A percentile compares a stretch with the other conserved stretches of the same genome.
These are phyloP conservation scores for Cantharis rufa DNA, from an alignment of 2,888 invertebrate species.

Conservation along the genomic window DNA sequence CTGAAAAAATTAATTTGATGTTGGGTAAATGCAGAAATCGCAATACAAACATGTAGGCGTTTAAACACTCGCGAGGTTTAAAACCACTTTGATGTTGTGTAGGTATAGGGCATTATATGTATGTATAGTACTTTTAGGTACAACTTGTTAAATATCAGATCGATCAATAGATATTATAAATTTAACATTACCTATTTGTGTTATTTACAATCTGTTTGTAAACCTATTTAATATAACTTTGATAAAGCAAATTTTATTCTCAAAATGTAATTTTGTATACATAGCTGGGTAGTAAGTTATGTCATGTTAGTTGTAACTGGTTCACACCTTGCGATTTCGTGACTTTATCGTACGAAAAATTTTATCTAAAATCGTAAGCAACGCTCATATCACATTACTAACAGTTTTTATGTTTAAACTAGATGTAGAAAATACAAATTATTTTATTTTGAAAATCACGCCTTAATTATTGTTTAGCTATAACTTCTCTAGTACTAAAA, in stretches of 20 bases:
- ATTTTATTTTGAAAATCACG: no score
- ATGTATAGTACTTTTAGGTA: not conserved
- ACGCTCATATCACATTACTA: no score
- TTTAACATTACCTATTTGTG: not conserved
- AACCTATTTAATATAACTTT: not conserved
- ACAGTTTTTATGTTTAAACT: no score
- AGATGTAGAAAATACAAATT: no score
- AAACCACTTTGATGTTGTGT: not conserved
- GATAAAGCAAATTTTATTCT: not conserved
- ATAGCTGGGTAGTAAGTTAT: not conserved
- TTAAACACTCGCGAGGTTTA: not conserved
- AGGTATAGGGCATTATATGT: no score
- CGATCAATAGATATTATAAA: not conserved
- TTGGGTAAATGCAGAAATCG: not conserved
- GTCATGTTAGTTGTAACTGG: not conserved
- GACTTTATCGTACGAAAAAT: no score
- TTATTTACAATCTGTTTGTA: not conserved
- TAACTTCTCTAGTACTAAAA: no score
- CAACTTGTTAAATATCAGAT: not conserved
- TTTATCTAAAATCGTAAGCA: no score
- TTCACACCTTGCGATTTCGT: no score
- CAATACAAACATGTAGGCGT: not conserved
- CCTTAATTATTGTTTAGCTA: no score
- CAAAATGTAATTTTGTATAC: not conserved
- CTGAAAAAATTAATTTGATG: not conserved